Base-by-base conservation (phyloP, 2,113 vertebrate species). In the Myanophis thanlyinensis region DNA sequence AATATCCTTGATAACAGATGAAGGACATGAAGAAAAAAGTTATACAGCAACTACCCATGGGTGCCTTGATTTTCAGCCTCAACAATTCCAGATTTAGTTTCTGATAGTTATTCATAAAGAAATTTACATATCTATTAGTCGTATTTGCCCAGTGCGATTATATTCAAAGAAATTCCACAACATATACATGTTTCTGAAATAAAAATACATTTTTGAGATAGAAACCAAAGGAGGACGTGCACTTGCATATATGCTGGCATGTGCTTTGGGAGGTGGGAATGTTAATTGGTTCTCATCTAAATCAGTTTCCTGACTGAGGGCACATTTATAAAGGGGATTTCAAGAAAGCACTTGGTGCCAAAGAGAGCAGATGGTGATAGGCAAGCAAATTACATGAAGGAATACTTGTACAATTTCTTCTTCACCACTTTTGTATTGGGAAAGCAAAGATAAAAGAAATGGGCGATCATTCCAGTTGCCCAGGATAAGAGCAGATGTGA, bases 361-460 rank as follows among this genome's bases (percentile, higher is more conserved):
- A 96, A 85, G 90, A 92, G 20, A 95, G 95, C 96, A 97, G 97
- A 97, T 97, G 97, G 97, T 92, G 54, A 85, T 89, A 91, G 89
- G 94, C 90, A 90, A 95, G 94, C 95, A 97, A 97, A 97, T 97
- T 96, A 92, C 73, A 13, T 96, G 94, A 94, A 95, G 94, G 94
- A 96, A 97, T 96, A 97, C 96, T 97, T 92, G 87, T 90, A 93
- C 92, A 92, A 93, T 95, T 96, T 97, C 96, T 95, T 96, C 96
- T 95, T 96, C 93, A 94, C 93, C 92, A 91, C 92, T 93, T 96
- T 94, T 95, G 88, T 93, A 93, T 89, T 94, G 95, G 93, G 95
- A 97, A 62, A 85, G 47, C 35, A 47, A 89, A 25, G 35, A n/a
- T 30, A 47, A 15, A 30, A 62, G 80, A 30, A 22, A 52, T 85